Evolutionary conservation across 2,113 vertebrate species (phyloP).

Genomic region (Collichthys lucidus): DNA sequence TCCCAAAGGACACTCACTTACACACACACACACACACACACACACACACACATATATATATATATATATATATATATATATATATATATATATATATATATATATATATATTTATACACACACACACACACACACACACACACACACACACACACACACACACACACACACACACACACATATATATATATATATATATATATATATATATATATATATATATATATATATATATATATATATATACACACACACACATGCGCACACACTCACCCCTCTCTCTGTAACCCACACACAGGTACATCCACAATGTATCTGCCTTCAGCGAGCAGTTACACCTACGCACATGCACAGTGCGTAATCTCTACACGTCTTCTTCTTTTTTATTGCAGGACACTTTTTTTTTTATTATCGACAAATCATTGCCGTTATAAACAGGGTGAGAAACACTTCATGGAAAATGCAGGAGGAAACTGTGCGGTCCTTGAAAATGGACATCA

Average conservation of each 20-base stretch:
- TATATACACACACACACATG: neutral
- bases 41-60: neutral
- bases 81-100: no score
- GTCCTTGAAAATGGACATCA: neutral
- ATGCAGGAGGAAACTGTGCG: neutral
- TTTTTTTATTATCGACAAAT: neutral
- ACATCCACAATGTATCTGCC: neutral
- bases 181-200: no score
- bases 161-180: no score
- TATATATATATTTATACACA: no score
- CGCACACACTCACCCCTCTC: neutral
- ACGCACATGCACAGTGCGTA: neutral
- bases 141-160: no score
- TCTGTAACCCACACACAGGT: neutral
- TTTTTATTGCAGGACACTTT: slow-evolving; percentile 3
- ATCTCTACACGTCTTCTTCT: slow-evolving; percentile 5
- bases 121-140: no score
- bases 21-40: slow-evolving; percentile 6
- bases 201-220: no score
- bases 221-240: no score
- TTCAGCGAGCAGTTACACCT: slow-evolving; percentile 13
- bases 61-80: neutral
- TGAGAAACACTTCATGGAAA: neutral
- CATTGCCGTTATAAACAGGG: neutral
- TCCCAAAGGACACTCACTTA: slow-evolving; percentile 41